Evolutionary conservation across 2,797 vertebrate species (phyloP).

Genomic region (Dermochelys coriacea): DNA sequence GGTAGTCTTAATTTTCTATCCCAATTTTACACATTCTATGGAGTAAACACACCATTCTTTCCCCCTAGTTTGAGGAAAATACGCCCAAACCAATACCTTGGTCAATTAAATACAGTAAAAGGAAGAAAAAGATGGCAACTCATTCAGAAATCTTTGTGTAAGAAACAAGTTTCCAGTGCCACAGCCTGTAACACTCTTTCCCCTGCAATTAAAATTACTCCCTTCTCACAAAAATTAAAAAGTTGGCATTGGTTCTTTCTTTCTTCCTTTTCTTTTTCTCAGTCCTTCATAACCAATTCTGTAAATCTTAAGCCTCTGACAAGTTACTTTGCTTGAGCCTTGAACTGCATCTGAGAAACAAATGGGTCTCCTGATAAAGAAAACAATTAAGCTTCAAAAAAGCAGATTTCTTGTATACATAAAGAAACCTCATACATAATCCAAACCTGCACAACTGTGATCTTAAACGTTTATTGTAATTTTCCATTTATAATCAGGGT

Average conservation of each 20-base stretch:
- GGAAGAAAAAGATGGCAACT: rapidly evolving
- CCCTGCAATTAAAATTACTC: background rate
- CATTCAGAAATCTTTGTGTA: background rate
- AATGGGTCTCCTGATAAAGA: background rate
- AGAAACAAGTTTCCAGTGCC: background rate
- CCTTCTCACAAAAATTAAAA: background rate
- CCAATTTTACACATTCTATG: background rate
- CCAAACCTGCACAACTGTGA: background rate
- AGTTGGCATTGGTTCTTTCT: background rate
- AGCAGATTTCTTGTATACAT: background rate
- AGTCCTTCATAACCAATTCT: background rate
- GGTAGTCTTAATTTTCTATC: background rate
- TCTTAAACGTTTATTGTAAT: background rate
- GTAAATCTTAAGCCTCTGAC: background rate
- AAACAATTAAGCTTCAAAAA: background rate
- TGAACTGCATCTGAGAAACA: background rate
- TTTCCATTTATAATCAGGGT: slow-evolving; percentile 38
- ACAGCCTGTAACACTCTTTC: background rate
- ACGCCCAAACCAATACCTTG: background rate
- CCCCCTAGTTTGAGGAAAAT: background rate
- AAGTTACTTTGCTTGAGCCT: background rate
- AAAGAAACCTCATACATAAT: background rate
- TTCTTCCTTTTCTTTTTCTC: background rate
- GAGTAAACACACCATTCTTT: background rate
- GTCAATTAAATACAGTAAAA: background rate